Evolutionary conservation across 2,888 invertebrate species (phyloP).

Genomic region (Athalia cordata): DNA sequence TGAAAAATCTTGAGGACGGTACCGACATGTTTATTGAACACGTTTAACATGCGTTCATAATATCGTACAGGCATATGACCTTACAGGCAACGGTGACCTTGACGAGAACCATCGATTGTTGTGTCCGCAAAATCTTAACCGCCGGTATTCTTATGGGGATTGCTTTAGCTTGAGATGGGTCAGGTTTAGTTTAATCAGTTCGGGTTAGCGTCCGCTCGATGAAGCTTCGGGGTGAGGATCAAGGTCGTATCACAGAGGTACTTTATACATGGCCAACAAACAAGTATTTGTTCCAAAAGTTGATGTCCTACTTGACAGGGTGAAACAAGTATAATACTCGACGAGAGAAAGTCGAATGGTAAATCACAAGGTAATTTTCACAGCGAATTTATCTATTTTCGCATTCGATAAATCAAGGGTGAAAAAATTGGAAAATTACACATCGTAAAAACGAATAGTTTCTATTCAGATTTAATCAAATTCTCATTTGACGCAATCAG

Average conservation of each 20-base stretch:
- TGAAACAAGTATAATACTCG: too few relatives aligned
- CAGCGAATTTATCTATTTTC: too few relatives aligned
- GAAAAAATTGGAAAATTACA: too few relatives aligned
- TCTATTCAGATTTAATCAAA: constrained; percentile 25
- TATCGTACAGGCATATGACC: too few relatives aligned
- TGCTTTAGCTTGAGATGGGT: constrained; percentile 23
- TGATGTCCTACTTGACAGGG: too few relatives aligned
- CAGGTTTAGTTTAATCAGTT: constrained; percentile 36
- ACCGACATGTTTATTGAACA: not conserved
- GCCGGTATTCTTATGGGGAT: constrained; percentile 23
- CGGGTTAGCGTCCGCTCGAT: constrained; percentile 6
- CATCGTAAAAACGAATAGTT: too few relatives aligned
- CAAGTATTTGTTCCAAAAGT: too few relatives aligned
- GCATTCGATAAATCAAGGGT: too few relatives aligned
- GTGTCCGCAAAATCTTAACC: not conserved
- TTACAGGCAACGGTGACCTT: not conserved
- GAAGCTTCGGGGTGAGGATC: constrained; percentile 1
- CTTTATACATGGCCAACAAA: too few relatives aligned
- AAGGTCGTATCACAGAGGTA: not conserved
- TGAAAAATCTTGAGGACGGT: too few relatives aligned
- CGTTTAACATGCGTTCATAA: not conserved
- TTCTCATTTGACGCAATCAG: not conserved
- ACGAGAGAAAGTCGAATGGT: too few relatives aligned
- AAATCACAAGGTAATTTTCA: too few relatives aligned
- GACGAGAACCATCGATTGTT: constrained; percentile 2